phyloP scores from a whole-genome alignment of 2,888 invertebrate species.

The Cataglyphis rosenhaueri region DNA sequence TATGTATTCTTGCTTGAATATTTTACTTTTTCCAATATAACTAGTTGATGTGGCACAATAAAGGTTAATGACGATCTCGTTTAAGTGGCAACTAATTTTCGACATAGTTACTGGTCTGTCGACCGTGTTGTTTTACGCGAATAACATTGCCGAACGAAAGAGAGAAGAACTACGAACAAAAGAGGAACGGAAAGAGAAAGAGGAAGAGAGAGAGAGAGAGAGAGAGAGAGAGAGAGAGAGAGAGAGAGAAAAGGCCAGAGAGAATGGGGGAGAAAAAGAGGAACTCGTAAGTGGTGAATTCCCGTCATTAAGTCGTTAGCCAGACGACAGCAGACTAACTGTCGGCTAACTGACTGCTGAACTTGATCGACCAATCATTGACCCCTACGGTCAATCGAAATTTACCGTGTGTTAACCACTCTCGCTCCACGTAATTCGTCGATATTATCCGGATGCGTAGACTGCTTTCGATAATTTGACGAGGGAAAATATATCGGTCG shows the following conservation, averaged over 20 bases:
- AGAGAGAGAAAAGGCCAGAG: conserved; percentile 67
- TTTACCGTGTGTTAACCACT: conserved; percentile 63
- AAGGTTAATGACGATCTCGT: conserved; percentile 65
- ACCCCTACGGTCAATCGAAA: conserved; percentile 73
- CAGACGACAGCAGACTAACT: conserved; percentile 78
- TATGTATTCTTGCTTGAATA: conserved; percentile 37
- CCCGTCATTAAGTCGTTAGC: conserved; percentile 84
- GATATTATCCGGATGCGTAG: conserved; percentile 50
- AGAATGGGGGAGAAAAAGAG: conserved; percentile 65
- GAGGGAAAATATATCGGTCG: conserved; percentile 14
- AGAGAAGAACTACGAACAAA: conserved; percentile 51
- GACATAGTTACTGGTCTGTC: conserved; percentile 69
- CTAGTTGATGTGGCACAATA: conserved; percentile 39
- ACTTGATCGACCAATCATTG: conserved; percentile 81
- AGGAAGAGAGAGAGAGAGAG: conserved; percentile 55
- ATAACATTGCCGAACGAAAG: conserved; percentile 48
- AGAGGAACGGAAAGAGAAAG: conserved; percentile 1
- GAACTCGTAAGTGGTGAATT: conserved; percentile 81
- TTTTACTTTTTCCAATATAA: conserved; percentile 56
- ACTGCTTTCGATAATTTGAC: conserved; percentile 32
- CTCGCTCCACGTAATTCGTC: conserved; percentile 42
- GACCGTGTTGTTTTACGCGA: conserved; percentile 65
- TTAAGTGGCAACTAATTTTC: conserved; percentile 69
- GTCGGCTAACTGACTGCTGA: conserved; percentile 81
- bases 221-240: conserved; percentile 69